Evolutionary conservation across 1,140 invertebrate genomes (phyloP), one percentile per base, ranked within the genome.

Genomic region (Stenopsyche tienmushanensis): DNA sequence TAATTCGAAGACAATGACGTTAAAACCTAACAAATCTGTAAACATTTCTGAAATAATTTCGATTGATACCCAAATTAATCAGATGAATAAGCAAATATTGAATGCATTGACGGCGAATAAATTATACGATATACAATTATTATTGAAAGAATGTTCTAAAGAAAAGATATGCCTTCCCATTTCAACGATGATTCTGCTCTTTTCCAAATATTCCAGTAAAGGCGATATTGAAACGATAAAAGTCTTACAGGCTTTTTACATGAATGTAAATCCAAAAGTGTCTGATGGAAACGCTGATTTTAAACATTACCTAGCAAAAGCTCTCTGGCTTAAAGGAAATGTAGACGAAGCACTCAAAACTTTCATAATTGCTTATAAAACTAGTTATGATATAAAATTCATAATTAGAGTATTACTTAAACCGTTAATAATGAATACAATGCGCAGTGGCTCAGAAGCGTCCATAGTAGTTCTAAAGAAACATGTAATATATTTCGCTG

Each of bases 271-370:
- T n/a, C 1, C 25, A n/a, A 53, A 52, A 17, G 26, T 47, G 8
- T 47, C 5, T 1, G 23, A 47, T 9, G 49, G 42, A 17, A 60
- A 69, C 45, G 39, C 47, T 13, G 8, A 65, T 21, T 65, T 65
- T 41, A 41, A 69, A 24, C 54, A 69, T 50, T 69, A 57, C 39
- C 44, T 69, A 25, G 67, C 49, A 2, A 47, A 50, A 49, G 57
- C 67, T 3, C 23, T 62, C 44, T 65, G 67, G 67, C 63, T 57
- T 24, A 65, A 53, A 52, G 67, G 67, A 21, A 65, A 66, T 24
- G 42, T 69, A 15, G 42, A 63, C 10, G 58, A 53, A 25, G 64
- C 41, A 9, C 45, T 69, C 0, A 20, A 24, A 17, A 24, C 53
- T 0, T 66, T 66, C 34, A 9, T 58, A 10, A 20, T 52, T 18